Conservation (phyloP, 1,140 invertebrate species). For the Meloidogyne exigua region DNA sequence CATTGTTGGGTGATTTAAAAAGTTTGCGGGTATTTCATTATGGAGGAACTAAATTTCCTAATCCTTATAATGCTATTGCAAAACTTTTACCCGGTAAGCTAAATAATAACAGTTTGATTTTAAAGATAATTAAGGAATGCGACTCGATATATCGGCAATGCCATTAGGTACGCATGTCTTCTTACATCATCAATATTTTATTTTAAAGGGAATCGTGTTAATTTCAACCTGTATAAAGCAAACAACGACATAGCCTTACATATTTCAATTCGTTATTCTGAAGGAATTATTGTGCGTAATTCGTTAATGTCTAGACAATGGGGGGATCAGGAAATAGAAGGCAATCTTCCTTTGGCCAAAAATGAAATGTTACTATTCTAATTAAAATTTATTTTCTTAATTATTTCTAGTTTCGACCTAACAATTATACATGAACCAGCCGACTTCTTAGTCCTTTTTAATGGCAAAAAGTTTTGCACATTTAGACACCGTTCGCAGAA, state of each 20-base stretch:
- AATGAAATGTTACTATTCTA: constrained; percentile 55
- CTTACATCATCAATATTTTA: background rate
- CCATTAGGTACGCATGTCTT: constrained; percentile 40
- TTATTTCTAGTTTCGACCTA: constrained; percentile 57
- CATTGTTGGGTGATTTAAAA: constrained; percentile 57
- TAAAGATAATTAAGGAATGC: constrained; percentile 6
- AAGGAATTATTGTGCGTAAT: constrained; percentile 61
- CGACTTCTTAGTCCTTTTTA: constrained; percentile 50
- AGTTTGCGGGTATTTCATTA: constrained; percentile 60
- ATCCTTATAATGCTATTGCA: constrained; percentile 60
- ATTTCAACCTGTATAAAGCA: constrained; percentile 58
- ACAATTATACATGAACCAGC: constrained; percentile 60
- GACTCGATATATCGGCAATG: constrained; percentile 59
- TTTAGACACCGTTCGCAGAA: constrained; percentile 42
- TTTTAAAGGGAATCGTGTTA: constrained; percentile 55
- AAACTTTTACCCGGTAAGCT: constrained; percentile 53
- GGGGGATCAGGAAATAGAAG: constrained; percentile 61
- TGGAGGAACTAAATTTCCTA: constrained; percentile 54
- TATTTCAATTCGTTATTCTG: constrained; percentile 61
- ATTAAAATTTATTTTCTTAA: background rate
- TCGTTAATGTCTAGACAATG: constrained; percentile 53
- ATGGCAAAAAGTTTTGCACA: constrained; percentile 50
- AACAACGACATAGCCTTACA: constrained; percentile 60
- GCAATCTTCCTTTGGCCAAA: constrained; percentile 55
- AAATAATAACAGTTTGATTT: too few species aligned